Evolutionary conservation across 2,888 invertebrate species (phyloP).

Genomic region (Uloborus plumipes): DNA sequence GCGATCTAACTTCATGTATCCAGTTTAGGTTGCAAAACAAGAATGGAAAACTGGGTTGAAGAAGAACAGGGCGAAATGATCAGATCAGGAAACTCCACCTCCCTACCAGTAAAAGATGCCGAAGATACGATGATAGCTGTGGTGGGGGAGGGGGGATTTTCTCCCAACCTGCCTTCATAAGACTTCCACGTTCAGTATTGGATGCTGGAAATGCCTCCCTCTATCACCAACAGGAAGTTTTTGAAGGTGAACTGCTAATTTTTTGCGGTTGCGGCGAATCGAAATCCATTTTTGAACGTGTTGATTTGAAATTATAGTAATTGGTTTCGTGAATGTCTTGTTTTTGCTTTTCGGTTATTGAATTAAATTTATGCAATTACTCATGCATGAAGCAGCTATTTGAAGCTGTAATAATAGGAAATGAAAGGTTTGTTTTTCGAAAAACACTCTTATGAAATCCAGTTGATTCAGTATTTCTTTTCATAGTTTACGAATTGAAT

Average conservation of each 20-base stretch:
- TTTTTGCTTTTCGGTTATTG: background rate
- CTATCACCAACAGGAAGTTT: constrained; percentile 2
- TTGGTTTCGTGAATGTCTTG: background rate
- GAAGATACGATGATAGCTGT: background rate
- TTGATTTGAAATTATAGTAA: background rate
- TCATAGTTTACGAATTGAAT: no score
- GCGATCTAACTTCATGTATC: no score
- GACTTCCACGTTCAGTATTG: constrained; percentile 17
- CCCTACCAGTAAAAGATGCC: constrained; percentile 1
- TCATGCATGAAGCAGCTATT: no score
- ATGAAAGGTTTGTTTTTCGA: no score
- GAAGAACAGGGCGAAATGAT: background rate
- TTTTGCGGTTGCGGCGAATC: background rate
- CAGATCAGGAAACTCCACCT: constrained; percentile 28
- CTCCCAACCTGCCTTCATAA: background rate
- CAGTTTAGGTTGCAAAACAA: constrained; percentile 6
- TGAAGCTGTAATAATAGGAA: no score
- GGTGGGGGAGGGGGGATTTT: constrained; percentile 2
- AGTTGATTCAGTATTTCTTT: no score
- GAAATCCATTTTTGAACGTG: constrained; percentile 1
- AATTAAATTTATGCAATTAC: background rate
- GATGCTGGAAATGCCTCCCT: constrained; percentile 38
- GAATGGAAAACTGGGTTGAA: background rate
- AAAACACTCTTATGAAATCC: no score
- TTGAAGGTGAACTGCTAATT: constrained; percentile 25